Base-by-base conservation (phyloP, 2,888 invertebrate genomes). In the Clusia tigrina region DNA sequence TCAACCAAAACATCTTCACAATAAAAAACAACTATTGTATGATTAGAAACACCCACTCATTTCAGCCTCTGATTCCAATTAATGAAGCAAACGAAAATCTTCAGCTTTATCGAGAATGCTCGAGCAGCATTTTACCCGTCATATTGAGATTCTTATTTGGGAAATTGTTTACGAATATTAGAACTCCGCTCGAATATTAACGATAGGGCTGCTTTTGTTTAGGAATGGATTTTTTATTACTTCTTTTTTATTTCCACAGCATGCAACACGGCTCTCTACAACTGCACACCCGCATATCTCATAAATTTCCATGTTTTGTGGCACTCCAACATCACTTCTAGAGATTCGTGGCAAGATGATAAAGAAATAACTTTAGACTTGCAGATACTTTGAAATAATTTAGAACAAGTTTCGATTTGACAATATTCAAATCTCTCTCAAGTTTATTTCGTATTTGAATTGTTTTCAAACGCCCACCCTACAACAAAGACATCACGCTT, bases 221-320 rank as follows among this genome's bases (percentile, higher is more conserved):
- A 22, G 48, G 48, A 2, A n/a, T n/a, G n/a, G n/a, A 48, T 18
- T 15, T 20, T 32, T 32, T 12, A 32, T 9, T 9, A 12, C 6
- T 32, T 32, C n/a, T n/a, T n/a, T n/a, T 15, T 15, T 42, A 9
- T n/a, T n/a, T 15, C 3, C n/a, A 22, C 10, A 3, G n/a, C 6
- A 42, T n/a, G 10, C 42, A 10, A 42, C 42, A 42, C 22, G 48
- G 18, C 20, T 48, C 22, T 48, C 10, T 15, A 17, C 6, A 17
- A n/a, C n/a, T n/a, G 12, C n/a, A 17, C 3, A 48, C 48, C 48
- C 48, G 48, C 48, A 48, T 48, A 48, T 22, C 20, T 48, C 48
- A 6, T 12, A 32, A 32, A 17, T 9, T n/a, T 6, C 42, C 15
- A n/a, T 5, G 3, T 15, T 42, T 42, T 42, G 3, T 42, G 42